These are phyloP conservation scores for Gambusia yucatana DNA, from an alignment of 2,797 vertebrate genomes.

Conservation along the genomic window DNA sequence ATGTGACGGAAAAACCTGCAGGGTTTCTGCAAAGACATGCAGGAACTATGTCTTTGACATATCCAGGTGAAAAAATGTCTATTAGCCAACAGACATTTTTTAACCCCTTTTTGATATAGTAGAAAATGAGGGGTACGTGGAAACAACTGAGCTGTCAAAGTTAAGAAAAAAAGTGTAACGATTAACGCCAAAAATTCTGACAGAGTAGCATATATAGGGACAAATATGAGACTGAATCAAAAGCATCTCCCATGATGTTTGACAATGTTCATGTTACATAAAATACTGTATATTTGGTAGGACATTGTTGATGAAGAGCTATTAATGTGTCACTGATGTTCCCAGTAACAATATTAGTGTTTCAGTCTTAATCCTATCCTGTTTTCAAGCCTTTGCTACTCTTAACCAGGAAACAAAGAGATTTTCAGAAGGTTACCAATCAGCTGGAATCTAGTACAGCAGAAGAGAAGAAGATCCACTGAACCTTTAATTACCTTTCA, in stretches of 20 bases:
- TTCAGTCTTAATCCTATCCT: slow-evolving; percentile 38
- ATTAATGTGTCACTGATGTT: slow-evolving; percentile 14
- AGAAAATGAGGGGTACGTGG: not conserved
- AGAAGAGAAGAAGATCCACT: slow-evolving; percentile 11
- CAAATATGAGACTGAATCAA: not conserved
- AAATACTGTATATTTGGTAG: slow-evolving; percentile 1
- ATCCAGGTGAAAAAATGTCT: not conserved
- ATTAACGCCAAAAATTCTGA: not conserved
- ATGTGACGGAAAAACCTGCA: not conserved
- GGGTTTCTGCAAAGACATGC: too few relatives aligned
- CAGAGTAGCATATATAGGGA: not conserved
- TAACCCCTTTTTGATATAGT: not conserved
- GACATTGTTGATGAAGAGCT: slow-evolving; percentile 12
- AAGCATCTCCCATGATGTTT: not conserved
- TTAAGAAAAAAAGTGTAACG: not conserved
- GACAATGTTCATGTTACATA: not conserved
- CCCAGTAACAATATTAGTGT: slow-evolving; percentile 12
- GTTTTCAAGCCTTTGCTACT: slow-evolving; percentile 13
- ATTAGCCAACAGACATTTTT: not conserved
- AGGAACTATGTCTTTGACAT: not conserved
- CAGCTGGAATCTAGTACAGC: slow-evolving; percentile 31
- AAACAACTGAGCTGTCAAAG: not conserved
- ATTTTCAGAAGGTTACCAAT: slow-evolving; percentile 19
- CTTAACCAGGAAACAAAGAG: slow-evolving; percentile 10
- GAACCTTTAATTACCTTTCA: slow-evolving; percentile 87